These are phyloP conservation scores for Mimumesa dahlbomi DNA, from an alignment of 2,888 invertebrate genomes.

Conservation along the genomic window DNA sequence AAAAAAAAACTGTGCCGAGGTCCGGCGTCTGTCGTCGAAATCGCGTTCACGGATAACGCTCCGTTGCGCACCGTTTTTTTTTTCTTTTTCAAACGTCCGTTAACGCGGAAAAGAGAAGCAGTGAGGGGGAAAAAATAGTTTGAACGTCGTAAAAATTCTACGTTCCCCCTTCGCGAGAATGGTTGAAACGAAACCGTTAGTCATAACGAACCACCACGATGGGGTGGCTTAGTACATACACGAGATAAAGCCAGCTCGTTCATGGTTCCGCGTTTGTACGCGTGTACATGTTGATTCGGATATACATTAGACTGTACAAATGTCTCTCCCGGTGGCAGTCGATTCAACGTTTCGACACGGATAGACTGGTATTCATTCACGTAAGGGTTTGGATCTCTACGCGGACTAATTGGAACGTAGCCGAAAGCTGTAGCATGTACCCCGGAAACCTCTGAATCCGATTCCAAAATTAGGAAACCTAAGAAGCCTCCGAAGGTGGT, in stretches of 20 bases:
- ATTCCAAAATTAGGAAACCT: too few relatives aligned
- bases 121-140: neutral
- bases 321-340: slow-evolving; percentile 1
- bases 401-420: too few relatives aligned
- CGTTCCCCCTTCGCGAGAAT: slow-evolving; percentile 28
- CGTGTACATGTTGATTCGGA: neutral
- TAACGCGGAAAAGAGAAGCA: slow-evolving; percentile 15
- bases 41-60: slow-evolving; percentile 51
- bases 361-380: neutral
- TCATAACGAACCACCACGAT: slow-evolving; percentile 46
- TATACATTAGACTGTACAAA: slow-evolving; percentile 14
- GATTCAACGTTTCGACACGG: neutral
- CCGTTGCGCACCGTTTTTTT: slow-evolving; percentile 51
- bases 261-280: neutral
- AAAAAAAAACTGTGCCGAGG: slow-evolving; percentile 30
- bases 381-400: too few relatives aligned
- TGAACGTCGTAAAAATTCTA: slow-evolving; percentile 44
- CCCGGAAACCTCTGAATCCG: too few relatives aligned
- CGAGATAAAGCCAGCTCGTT: neutral
- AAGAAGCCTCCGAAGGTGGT: too few relatives aligned
- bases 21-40: slow-evolving; percentile 36
- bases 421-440: too few relatives aligned
- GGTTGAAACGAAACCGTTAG: slow-evolving; percentile 51
- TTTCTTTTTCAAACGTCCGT: slow-evolving; percentile 31
- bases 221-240: slow-evolving; percentile 1